A percentile compares a stretch with the other conserved stretches of the same genome.
phyloP scores from a whole-genome alignment of 2,797 vertebrate species.

The Sebastes steindachneri region DNA sequence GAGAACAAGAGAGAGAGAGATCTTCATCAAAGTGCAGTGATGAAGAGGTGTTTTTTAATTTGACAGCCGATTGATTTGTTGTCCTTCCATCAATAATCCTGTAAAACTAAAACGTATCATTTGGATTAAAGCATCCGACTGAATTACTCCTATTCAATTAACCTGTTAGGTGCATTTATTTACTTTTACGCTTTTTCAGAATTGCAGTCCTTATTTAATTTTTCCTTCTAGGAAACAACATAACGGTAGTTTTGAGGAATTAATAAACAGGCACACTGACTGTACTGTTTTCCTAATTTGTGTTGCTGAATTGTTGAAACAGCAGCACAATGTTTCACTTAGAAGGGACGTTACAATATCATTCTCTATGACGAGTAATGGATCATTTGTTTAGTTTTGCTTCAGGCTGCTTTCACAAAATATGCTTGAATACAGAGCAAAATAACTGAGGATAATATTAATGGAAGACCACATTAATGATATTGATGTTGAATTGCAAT shows the following conservation, averaged over 20 bases:
- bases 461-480: neutral
- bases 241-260: neutral
- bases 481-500: neutral
- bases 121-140: constrained; percentile 2
- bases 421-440: neutral
- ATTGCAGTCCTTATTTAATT: neutral
- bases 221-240: neutral
- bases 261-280: neutral
- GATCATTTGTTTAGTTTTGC: neutral
- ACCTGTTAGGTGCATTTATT: neutral
- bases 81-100: constrained; percentile 3
- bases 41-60: neutral
- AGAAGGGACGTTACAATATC: neutral
- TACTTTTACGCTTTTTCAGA: neutral
- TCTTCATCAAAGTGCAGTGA: neutral
- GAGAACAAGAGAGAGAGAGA: neutral
- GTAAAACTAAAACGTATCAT: constrained; percentile 13
- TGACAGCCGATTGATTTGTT: constrained; percentile 10
- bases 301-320: neutral
- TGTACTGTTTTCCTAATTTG: neutral
- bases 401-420: neutral
- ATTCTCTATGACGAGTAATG: neutral
- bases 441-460: neutral
- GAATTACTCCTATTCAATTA: neutral
- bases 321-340: neutral